Percentiles rank a stretch among this genome's conserved stretches.
These are phyloP conservation scores for Crossaster papposus DNA, from an alignment of 53 echinoderm and acorn worm species.

Conservation along the genomic window DNA sequence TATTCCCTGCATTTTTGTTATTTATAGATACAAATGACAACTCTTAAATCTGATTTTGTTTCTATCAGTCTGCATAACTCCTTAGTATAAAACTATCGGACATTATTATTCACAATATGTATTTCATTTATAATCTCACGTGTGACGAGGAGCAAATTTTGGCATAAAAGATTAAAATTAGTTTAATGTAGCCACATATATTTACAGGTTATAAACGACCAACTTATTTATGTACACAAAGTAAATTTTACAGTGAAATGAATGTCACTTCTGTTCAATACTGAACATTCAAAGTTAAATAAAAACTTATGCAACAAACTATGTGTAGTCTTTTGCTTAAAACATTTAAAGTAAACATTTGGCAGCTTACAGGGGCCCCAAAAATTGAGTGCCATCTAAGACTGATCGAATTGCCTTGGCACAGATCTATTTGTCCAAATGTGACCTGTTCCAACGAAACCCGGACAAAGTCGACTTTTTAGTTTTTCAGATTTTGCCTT, in stretches of 20 bases:
- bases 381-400: no score
- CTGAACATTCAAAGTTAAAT: no score
- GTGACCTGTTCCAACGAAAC: no score
- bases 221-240: background rate
- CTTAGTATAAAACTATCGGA: conserved; percentile 1
- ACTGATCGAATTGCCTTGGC: background rate
- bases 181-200: background rate
- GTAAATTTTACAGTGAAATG: background rate
- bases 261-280: no score
- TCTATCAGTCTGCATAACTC: background rate
- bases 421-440: no score
- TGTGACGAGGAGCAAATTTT: background rate
- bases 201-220: background rate
- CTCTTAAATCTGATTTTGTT: background rate
- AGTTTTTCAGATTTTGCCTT: no score
- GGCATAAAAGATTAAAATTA: background rate
- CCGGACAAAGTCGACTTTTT: no score
- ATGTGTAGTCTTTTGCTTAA: no score
- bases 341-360: no score
- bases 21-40: background rate
- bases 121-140: background rate
- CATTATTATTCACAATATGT: conserved; percentile 7
- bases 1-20: background rate
- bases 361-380: no score
- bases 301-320: no score